phyloP scores from a whole-genome alignment of 1,140 invertebrate genomes.

The Aphelinus certus region DNA sequence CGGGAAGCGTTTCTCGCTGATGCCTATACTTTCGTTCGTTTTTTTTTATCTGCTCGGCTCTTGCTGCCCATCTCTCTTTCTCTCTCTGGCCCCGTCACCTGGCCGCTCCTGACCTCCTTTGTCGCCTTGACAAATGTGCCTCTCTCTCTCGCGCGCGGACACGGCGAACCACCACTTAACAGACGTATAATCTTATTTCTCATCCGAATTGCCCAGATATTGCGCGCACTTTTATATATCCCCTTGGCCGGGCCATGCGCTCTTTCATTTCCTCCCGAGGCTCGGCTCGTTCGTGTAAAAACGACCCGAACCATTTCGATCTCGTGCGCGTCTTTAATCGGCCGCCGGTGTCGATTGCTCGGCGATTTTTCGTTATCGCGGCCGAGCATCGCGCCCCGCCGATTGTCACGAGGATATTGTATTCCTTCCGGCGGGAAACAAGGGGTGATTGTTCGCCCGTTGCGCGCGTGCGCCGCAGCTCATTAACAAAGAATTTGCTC shows the following conservation, averaged over 20 bases:
- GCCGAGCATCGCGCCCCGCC: background rate
- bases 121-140: conserved; percentile 27
- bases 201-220: conserved; percentile 39
- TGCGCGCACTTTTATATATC: background rate
- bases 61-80: background rate
- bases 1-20: conserved; percentile 29
- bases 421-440: conserved; percentile 23
- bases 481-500: background rate
- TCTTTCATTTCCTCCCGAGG: too few species aligned
- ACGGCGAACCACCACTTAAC: conserved; percentile 33
- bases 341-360: conserved; percentile 11
- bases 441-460: conserved; percentile 36
- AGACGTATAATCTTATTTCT: conserved; percentile 41
- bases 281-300: too few species aligned
- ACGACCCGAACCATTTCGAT: conserved; percentile 10
- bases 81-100: background rate
- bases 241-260: too few species aligned
- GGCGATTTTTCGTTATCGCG: conserved; percentile 21
- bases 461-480: conserved; percentile 27
- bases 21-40: background rate
- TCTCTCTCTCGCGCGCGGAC: background rate
- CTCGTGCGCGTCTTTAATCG: background rate
- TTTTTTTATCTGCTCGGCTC: background rate
- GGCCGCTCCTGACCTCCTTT: conserved; percentile 17
- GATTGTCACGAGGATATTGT: too few species aligned